Evolutionary conservation across 1,140 invertebrate genomes (phyloP).

Genomic region (Drosophila simulans): DNA sequence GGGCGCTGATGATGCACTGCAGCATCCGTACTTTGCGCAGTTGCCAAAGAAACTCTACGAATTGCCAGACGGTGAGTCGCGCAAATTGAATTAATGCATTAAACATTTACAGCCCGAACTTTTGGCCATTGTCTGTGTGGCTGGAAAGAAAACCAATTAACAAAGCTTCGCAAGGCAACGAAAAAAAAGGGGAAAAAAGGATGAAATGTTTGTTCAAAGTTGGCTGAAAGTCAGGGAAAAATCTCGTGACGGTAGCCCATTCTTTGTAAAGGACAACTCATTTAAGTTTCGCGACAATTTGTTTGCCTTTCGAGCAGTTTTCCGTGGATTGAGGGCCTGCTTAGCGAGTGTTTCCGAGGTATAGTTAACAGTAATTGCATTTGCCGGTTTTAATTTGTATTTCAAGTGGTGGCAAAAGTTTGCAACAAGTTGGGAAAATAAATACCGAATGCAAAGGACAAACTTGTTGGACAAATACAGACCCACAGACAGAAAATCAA

Average conservation of each 20-base stretch:
- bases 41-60: conserved; percentile 95
- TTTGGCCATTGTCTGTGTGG: conserved; percentile 39
- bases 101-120: conserved; percentile 53
- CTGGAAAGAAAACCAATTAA: conserved; percentile 68
- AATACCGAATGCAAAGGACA: conserved; percentile 30
- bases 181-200: not conserved
- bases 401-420: conserved; percentile 55
- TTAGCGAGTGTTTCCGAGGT: conserved; percentile 51
- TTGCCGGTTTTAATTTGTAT: conserved; percentile 73
- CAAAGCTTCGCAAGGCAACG: conserved; percentile 15
- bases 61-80: conserved; percentile 93
- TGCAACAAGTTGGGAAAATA: conserved; percentile 62
- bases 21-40: conserved; percentile 95
- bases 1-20: conserved; percentile 94
- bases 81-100: conserved; percentile 55
- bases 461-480: conserved; percentile 33
- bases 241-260: conserved; percentile 12
- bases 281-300: conserved; percentile 71
- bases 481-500: conserved; percentile 21
- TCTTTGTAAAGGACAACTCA: conserved; percentile 56
- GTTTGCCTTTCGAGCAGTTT: conserved; percentile 34
- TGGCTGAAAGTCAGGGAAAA: conserved; percentile 2
- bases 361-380: conserved; percentile 75
- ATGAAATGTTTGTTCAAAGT: conserved; percentile 57
- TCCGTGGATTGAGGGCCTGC: conserved; percentile 13